Evolutionary conservation across 2,113 vertebrate genomes (phyloP).

Genomic region (Deroptyus accipitrinus): DNA sequence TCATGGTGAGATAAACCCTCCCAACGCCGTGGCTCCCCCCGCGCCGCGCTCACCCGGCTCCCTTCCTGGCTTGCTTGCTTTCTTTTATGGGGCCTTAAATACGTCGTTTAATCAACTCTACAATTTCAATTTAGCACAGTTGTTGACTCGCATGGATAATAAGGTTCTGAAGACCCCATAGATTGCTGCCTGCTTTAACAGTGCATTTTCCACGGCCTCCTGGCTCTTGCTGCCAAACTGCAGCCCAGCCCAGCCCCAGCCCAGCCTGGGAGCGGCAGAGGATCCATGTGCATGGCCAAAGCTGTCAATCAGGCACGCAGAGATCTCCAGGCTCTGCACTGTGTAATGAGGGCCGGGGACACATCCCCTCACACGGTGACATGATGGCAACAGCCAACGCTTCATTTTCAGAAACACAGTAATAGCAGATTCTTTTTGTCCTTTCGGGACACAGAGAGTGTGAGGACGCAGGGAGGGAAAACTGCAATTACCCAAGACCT

Average conservation of each 20-base stretch:
- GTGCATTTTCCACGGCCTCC: slow-evolving; percentile 4
- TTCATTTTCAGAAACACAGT: not conserved
- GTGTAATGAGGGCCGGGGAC: not conserved
- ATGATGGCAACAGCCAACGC: not conserved
- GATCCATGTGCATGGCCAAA: not conserved
- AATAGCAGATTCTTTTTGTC: not conserved
- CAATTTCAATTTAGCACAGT: slow-evolving; percentile 71
- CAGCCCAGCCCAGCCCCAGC: not conserved
- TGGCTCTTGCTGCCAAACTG: not conserved
- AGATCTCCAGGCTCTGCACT: not conserved
- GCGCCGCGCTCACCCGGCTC: not conserved
- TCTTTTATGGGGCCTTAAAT: slow-evolving; percentile 70
- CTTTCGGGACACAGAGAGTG: not conserved
- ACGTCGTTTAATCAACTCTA: slow-evolving; percentile 73
- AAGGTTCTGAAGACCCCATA: slow-evolving; percentile 69
- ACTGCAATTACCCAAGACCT: not conserved
- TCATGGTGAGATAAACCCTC: slow-evolving; percentile 76
- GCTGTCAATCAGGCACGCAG: slow-evolving; percentile 14
- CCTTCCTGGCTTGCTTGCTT: slow-evolving; percentile 33
- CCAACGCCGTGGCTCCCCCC: not conserved
- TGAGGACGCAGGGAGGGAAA: not conserved
- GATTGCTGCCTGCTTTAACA: slow-evolving; percentile 27
- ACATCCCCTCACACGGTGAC: not conserved
- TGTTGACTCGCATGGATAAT: slow-evolving; percentile 68
- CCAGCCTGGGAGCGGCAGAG: not conserved